phyloP scores from a whole-genome alignment of 2,113 vertebrate species.

The Rhizomys pruinosus region DNA sequence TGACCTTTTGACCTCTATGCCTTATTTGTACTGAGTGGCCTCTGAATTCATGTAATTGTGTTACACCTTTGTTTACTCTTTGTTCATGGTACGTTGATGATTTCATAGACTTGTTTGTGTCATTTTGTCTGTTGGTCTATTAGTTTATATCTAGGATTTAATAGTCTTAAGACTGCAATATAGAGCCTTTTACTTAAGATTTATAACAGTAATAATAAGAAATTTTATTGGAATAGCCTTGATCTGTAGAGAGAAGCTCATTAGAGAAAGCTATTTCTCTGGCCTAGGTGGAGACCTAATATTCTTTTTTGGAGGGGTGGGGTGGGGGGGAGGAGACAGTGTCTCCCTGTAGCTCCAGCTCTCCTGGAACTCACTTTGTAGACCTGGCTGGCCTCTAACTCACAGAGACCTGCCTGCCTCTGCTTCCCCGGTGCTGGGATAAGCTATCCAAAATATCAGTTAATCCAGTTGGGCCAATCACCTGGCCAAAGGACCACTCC shows the following conservation, averaged over 20 bases:
- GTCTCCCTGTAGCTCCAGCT: no score
- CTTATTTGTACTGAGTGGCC: background rate
- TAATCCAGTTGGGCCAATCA: background rate
- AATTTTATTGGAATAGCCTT: background rate
- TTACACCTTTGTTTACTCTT: background rate
- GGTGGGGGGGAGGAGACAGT: no score
- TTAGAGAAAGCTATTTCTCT: no score
- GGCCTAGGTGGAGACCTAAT: background rate
- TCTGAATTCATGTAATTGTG: background rate
- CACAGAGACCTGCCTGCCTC: no score
- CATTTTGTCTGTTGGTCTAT: background rate
- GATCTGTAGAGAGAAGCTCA: no score
- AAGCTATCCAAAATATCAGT: background rate
- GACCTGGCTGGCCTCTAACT: no score
- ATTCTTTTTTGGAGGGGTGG: no score
- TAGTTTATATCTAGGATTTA: background rate
- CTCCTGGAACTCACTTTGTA: no score
- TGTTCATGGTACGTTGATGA: background rate
- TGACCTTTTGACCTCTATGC: background rate
- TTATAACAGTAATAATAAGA: background rate
- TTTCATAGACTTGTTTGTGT: background rate
- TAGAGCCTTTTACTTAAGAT: background rate
- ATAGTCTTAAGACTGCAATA: background rate
- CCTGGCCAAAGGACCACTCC: background rate
- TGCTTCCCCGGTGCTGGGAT: no score